A percentile compares a stretch with the other conserved stretches of the same genome.
Conservation (phyloP, 2,888 invertebrate species). For the Brachylomia viminalis region DNA sequence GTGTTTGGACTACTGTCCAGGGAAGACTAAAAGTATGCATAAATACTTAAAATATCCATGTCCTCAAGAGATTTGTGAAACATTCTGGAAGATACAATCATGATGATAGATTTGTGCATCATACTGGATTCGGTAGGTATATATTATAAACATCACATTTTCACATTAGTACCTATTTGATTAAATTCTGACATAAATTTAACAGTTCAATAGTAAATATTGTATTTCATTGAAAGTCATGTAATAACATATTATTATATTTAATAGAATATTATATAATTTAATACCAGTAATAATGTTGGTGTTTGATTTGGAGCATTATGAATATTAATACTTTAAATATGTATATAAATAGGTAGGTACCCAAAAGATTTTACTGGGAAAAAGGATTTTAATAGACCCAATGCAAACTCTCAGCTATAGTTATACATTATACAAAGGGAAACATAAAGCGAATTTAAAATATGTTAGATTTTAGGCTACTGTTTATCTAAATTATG, state of each 20-base stretch:
- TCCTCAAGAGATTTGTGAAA: slow-evolving; percentile 68
- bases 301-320: slow-evolving; percentile 46
- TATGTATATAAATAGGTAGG: slow-evolving; percentile 22
- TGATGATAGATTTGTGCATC: slow-evolving; percentile 64
- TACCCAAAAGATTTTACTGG: slow-evolving; percentile 38
- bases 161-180: slow-evolving; percentile 51
- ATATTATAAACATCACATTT: slow-evolving; percentile 46
- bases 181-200: slow-evolving; percentile 60
- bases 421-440: slow-evolving; percentile 42
- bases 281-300: slow-evolving; percentile 47
- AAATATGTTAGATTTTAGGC: slow-evolving; percentile 64
- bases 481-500: slow-evolving; percentile 58
- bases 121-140: slow-evolving; percentile 54
- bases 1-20: slow-evolving; percentile 74
- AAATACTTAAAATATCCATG: slow-evolving; percentile 66
- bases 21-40: slow-evolving; percentile 79
- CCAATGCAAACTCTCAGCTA: slow-evolving; percentile 57
- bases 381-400: slow-evolving; percentile 51
- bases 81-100: slow-evolving; percentile 65
- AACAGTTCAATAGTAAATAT: slow-evolving; percentile 61
- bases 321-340: slow-evolving; percentile 41
- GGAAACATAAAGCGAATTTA: slow-evolving; percentile 60
- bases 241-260: slow-evolving; percentile 61
- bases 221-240: slow-evolving; percentile 56
- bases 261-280: slow-evolving; percentile 55